Percentiles rank a stretch among this genome's conserved stretches.
phyloP scores from a whole-genome alignment of 2,797 vertebrate genomes.

The Meriones psammophilus region DNA sequence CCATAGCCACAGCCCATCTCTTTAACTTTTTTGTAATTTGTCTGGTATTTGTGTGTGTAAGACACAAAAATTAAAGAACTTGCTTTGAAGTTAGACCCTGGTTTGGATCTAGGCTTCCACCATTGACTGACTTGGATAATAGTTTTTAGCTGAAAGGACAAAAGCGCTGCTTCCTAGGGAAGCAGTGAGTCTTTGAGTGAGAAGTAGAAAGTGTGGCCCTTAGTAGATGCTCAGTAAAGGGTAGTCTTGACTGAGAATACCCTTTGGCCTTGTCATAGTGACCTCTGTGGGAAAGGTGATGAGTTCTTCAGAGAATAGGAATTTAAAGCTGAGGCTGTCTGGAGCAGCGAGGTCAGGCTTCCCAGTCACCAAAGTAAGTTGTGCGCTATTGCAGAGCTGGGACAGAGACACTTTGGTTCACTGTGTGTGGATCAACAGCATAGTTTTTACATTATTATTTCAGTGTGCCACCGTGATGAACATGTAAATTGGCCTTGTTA shows the following conservation, averaged over 20 bases:
- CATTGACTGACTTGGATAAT: background rate
- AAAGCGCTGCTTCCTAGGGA: background rate
- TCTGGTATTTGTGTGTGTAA: slow-evolving; percentile 4
- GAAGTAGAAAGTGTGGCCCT: background rate
- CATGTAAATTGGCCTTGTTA: background rate
- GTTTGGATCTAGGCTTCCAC: slow-evolving; percentile 46
- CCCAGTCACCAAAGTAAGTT: background rate
- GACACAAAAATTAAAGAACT: slow-evolving; percentile 28
- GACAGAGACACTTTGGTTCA: slow-evolving; percentile 20
- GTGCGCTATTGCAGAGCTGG: background rate
- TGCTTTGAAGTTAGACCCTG: slow-evolving; percentile 33
- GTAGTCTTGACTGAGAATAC: background rate
- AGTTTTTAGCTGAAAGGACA: background rate
- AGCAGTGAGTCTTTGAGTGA: slow-evolving; percentile 15
- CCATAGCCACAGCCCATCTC: background rate
- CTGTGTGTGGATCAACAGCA: background rate
- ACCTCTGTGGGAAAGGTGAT: slow-evolving; percentile 12
- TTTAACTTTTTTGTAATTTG: slow-evolving; percentile 9
- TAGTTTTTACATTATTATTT: slow-evolving; percentile 40
- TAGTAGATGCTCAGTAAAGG: slow-evolving; percentile 29
- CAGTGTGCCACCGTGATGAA: background rate
- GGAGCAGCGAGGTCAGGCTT: background rate
- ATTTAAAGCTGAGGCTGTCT: slow-evolving; percentile 44
- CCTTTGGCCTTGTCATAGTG: background rate
- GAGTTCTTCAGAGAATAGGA: background rate